Evolutionary conservation across 2,797 vertebrate species (phyloP).

Genomic region (Sebastes steindachneri): DNA sequence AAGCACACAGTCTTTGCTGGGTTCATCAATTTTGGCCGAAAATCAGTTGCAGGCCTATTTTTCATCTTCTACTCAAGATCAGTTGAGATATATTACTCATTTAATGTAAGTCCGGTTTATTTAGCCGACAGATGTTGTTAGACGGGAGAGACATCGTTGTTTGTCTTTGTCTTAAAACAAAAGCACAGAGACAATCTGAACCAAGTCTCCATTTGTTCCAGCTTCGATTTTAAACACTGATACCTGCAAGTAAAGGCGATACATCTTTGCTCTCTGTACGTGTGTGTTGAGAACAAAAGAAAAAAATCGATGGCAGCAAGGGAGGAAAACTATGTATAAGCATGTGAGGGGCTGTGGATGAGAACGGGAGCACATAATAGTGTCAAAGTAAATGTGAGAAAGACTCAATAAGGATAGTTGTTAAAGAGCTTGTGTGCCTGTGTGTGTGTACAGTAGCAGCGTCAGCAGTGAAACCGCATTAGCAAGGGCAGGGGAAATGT

Average conservation of each 20-base stretch:
- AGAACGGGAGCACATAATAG: neutral
- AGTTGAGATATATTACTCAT: neutral
- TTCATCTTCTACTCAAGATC: neutral
- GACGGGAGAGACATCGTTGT: neutral
- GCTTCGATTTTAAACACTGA: constrained; percentile 13
- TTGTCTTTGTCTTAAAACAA: neutral
- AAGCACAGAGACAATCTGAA: neutral
- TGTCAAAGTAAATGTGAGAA: constrained; percentile 24
- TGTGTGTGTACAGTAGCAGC: constrained; percentile 35
- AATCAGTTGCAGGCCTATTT: neutral
- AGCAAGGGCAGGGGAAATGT: constrained; percentile 47
- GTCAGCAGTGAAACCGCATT: constrained; percentile 58
- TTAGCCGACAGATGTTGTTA: neutral
- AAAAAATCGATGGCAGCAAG: neutral
- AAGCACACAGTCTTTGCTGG: neutral
- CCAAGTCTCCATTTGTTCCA: neutral
- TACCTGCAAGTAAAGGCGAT: neutral
- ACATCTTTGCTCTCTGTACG: neutral
- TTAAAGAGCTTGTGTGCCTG: neutral
- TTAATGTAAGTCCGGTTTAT: neutral
- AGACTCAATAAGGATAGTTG: constrained; percentile 27
- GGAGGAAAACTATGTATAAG: neutral
- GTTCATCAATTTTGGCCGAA: neutral
- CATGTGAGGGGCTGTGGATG: neutral
- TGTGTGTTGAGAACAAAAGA: neutral